A percentile compares a stretch with the other conserved stretches of the same genome.
Conservation (phyloP, 2,113 vertebrate genomes). For the Glaucidium brasilianum region DNA sequence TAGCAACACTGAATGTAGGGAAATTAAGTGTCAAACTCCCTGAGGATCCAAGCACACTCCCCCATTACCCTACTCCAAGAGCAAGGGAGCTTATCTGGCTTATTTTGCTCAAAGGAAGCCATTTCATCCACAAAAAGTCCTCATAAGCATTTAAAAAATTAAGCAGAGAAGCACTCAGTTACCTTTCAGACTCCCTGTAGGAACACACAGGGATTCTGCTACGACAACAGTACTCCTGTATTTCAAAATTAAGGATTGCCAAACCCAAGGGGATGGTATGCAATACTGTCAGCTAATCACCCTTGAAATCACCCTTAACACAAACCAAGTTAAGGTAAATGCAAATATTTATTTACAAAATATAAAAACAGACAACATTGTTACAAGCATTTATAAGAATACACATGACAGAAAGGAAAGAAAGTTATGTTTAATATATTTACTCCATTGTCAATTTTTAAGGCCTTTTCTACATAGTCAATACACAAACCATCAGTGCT, state of each 20-base stretch:
- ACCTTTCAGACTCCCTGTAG: neutral
- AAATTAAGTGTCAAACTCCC: neutral
- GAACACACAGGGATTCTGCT: neutral
- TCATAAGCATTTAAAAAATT: neutral
- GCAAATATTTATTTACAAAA: constrained; percentile 67
- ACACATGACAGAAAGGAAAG: constrained; percentile 6
- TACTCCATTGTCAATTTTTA: neutral
- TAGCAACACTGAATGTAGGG: neutral
- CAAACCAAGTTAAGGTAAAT: constrained; percentile 61
- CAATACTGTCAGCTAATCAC: neutral
- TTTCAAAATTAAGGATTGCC: neutral
- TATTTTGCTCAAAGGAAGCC: neutral
- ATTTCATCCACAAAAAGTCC: neutral
- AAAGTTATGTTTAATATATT: neutral
- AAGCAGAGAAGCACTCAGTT: neutral
- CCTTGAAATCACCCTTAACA: constrained; percentile 66
- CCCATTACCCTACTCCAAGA: neutral
- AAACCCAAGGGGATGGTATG: neutral
- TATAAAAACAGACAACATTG: constrained; percentile 49
- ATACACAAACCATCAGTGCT: neutral
- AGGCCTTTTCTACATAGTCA: neutral
- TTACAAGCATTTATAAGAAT: constrained; percentile 57
- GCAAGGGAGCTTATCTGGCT: neutral
- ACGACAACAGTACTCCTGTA: neutral
- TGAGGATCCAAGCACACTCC: neutral